Conservation (phyloP, 2,797 vertebrate genomes). For the Pseudomugil gertrudae region DNA sequence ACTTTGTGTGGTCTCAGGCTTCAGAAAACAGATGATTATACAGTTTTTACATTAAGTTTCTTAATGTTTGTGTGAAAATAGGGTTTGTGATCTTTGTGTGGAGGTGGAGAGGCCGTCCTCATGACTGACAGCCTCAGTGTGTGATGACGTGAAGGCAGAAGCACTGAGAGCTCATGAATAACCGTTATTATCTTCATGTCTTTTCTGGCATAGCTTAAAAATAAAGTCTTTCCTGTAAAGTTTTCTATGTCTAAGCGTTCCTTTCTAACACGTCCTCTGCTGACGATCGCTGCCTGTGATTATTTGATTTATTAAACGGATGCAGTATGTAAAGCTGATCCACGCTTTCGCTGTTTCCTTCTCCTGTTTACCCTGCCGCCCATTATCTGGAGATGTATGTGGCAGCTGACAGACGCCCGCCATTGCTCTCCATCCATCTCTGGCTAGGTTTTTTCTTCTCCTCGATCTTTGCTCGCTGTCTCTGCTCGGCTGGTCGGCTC, state of each 20-base stretch:
- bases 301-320: not conserved
- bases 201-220: not conserved
- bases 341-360: not conserved
- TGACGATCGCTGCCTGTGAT: not conserved
- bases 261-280: not conserved
- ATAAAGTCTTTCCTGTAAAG: not conserved
- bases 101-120: too few species aligned
- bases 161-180: not conserved
- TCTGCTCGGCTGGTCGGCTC: slow-evolving; percentile 18
- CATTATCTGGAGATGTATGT: slow-evolving; percentile 36
- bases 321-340: not conserved
- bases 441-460: slow-evolving; percentile 14
- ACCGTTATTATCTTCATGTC: not conserved
- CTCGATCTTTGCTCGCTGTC: too few species aligned
- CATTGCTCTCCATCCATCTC: slow-evolving; percentile 23
- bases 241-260: not conserved
- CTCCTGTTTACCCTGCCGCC: slow-evolving; percentile 33
- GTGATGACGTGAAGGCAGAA: too few species aligned
- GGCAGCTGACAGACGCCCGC: slow-evolving; percentile 22
- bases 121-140: too few species aligned
- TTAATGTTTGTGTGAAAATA: too few species aligned
- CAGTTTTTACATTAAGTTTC: too few species aligned
- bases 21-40: too few species aligned
- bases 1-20: too few species aligned
- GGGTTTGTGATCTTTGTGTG: too few species aligned